phyloP scores from a whole-genome alignment of 1,140 invertebrate genomes.

The Lepidotrigona ventralis region DNA sequence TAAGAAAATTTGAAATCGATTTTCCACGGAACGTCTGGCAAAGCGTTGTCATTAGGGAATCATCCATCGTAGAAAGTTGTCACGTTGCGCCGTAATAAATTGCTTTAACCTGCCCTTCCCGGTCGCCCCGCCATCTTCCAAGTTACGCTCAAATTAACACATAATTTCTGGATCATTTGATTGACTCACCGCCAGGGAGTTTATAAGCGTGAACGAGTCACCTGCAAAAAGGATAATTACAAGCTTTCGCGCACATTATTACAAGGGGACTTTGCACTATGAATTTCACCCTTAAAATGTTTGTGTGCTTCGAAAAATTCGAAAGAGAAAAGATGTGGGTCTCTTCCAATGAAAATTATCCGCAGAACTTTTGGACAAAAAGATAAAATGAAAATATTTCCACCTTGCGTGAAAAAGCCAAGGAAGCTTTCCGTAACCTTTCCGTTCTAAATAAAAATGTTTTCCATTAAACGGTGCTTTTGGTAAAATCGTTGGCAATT shows the following conservation, averaged over 20 bases:
- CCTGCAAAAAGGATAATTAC: neutral
- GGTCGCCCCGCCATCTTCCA: conserved; percentile 24
- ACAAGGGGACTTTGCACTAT: too few species aligned
- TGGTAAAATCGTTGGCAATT: neutral
- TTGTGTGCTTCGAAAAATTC: neutral
- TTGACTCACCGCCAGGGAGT: conserved; percentile 33
- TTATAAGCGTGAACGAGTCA: too few species aligned
- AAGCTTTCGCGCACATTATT: neutral
- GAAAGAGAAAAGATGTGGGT: neutral
- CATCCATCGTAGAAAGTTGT: conserved; percentile 56
- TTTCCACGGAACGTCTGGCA: neutral
- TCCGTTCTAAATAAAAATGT: neutral
- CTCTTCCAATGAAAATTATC: neutral
- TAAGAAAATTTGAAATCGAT: conserved; percentile 31
- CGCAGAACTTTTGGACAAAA: too few species aligned
- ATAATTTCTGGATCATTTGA: conserved; percentile 36
- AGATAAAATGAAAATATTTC: neutral
- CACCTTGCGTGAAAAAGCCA: neutral
- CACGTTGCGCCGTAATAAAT: conserved; percentile 56
- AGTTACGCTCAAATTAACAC: conserved; percentile 54
- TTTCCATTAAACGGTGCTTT: neutral
- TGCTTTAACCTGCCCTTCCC: conserved; percentile 18
- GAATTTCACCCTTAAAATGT: too few species aligned
- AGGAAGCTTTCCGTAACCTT: neutral
- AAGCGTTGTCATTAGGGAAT: conserved; percentile 58